Conservation (phyloP, 2,888 invertebrate species). For the Drosophila nigricruria region DNA sequence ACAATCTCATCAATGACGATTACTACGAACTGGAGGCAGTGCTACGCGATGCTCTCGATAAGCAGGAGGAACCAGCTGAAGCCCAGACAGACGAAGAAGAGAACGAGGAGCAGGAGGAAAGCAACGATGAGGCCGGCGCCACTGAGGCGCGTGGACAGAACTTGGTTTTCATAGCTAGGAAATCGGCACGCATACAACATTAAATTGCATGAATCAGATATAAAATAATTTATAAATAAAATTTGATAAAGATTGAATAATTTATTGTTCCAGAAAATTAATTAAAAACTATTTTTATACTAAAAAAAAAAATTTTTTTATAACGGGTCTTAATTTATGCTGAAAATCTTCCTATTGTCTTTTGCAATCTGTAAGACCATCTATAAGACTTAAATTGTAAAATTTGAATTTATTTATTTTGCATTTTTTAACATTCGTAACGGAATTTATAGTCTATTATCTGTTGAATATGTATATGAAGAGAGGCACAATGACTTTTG, state of each 20-base stretch:
- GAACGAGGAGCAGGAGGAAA: constrained; percentile 36
- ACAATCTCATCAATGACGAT: constrained; percentile 80
- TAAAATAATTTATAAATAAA: not conserved
- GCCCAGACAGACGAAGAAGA: constrained; percentile 34
- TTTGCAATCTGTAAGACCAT: no score
- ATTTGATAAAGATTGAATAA: not conserved
- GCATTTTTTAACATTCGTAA: not conserved
- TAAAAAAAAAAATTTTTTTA: not conserved
- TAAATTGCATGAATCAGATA: not conserved
- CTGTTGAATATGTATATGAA: not conserved
- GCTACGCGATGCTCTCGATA: constrained; percentile 33
- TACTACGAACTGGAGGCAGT: constrained; percentile 77
- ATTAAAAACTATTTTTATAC: not conserved
- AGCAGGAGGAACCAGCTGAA: constrained; percentile 16
- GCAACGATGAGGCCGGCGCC: constrained; percentile 27
- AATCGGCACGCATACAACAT: constrained; percentile 31
- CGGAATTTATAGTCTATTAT: not conserved
- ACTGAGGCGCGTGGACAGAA: constrained; percentile 63
- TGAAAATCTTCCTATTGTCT: not conserved
- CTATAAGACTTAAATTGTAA: not conserved
- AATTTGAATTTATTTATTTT: no score
- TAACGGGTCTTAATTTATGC: not conserved
- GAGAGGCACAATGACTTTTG: no score
- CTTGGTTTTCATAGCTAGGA: constrained; percentile 71
- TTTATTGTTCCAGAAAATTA: constrained; percentile 1